These are phyloP conservation scores for Resseliella maxima DNA, from an alignment of 2,888 invertebrate species.

Conservation along the genomic window DNA sequence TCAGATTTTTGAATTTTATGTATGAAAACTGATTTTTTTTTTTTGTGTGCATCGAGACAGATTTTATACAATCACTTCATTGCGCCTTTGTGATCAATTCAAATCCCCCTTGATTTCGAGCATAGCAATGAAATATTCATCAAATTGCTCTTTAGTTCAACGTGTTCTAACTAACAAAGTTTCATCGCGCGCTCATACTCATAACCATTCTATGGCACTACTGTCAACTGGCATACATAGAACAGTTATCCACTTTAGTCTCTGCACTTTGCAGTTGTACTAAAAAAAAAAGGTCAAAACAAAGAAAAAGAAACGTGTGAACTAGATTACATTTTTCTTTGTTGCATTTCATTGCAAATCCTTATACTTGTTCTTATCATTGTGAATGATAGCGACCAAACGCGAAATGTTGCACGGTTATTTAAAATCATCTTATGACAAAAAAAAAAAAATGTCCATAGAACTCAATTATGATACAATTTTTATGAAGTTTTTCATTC, in stretches of 20 bases:
- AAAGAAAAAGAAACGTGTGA: constrained; percentile 15
- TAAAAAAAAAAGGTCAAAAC: not conserved
- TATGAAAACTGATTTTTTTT: too few species aligned
- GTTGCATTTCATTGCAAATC: not conserved
- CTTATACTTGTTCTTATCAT: constrained; percentile 24
- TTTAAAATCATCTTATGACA: not conserved
- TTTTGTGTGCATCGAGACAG: too few species aligned
- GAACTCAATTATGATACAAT: not conserved
- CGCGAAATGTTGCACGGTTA: not conserved
- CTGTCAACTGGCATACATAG: not conserved
- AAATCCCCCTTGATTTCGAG: too few species aligned
- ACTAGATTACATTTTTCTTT: constrained; percentile 9
- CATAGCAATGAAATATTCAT: not conserved
- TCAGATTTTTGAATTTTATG: too few species aligned
- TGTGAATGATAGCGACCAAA: not conserved
- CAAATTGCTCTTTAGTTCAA: not conserved
- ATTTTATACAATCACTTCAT: too few species aligned
- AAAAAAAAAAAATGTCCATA: not conserved
- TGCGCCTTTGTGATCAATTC: too few species aligned
- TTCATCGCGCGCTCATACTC: too few species aligned
- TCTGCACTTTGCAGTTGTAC: not conserved
- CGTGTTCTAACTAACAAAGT: too few species aligned
- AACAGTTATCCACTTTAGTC: not conserved
- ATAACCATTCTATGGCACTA: too few species aligned
- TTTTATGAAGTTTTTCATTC: not conserved